Conservation (phyloP, 2,888 invertebrate species). For the Eupeodes luniger region DNA sequence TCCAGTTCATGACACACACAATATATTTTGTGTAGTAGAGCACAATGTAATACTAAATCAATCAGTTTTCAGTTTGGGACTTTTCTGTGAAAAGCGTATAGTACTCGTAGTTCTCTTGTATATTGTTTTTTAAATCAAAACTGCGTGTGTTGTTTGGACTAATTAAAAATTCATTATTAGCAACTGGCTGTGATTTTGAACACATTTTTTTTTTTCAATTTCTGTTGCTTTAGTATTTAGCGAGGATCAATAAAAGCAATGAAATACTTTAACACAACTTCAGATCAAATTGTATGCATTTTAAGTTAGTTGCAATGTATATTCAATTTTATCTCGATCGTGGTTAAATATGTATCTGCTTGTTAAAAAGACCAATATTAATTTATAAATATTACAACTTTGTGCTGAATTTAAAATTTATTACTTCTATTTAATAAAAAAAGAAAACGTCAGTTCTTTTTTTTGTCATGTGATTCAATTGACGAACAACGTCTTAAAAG, state of each 20-base stretch:
- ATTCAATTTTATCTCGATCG: slow-evolving; percentile 5
- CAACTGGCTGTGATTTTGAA: slow-evolving; percentile 52
- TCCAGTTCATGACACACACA: slow-evolving; percentile 26
- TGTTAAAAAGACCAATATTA: slow-evolving; percentile 17
- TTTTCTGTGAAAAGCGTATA: slow-evolving; percentile 45
- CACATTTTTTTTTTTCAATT: slow-evolving; percentile 24
- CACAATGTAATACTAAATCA: slow-evolving; percentile 43
- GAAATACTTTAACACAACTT: slow-evolving; percentile 33
- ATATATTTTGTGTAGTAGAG: neutral
- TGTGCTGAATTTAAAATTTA: slow-evolving; percentile 63
- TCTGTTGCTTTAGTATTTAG: neutral
- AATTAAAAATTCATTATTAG: slow-evolving; percentile 65
- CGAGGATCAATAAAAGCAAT: slow-evolving; percentile 22
- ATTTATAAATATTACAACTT: slow-evolving; percentile 12
- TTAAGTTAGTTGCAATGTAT: neutral
- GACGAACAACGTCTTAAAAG: neutral
- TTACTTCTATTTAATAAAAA: slow-evolving; percentile 35
- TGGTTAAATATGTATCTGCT: neutral
- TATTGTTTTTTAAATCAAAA: neutral
- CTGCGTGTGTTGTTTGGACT: slow-evolving; percentile 41
- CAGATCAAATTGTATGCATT: slow-evolving; percentile 23
- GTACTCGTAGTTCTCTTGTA: neutral
- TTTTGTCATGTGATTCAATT: slow-evolving; percentile 46
- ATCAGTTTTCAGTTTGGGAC: slow-evolving; percentile 41
- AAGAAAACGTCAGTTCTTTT: slow-evolving; percentile 1